A percentile compares a stretch with the other conserved stretches of the same genome.
Evolutionary conservation across 2,888 invertebrate genomes (phyloP).

Genomic region (Andrena fulva): DNA sequence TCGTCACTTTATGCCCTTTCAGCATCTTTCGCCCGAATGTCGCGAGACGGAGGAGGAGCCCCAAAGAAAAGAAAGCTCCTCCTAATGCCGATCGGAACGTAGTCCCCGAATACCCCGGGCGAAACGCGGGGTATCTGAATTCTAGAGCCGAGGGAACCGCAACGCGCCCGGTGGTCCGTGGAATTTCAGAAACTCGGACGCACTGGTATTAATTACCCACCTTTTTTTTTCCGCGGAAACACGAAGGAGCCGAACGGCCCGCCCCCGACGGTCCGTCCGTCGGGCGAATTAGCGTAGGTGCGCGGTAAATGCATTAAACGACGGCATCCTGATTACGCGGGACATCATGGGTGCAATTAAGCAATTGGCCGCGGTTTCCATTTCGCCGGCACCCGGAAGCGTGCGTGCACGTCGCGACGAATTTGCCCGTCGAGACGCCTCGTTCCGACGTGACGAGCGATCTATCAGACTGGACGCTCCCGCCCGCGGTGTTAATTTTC

Average conservation of each 20-base stretch:
- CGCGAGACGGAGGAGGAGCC: slow-evolving; percentile 33
- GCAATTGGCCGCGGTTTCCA: slow-evolving; percentile 82
- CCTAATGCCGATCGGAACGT: slow-evolving; percentile 41
- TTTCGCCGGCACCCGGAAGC: slow-evolving; percentile 78
- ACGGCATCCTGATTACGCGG: slow-evolving; percentile 83
- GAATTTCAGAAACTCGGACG: neutral
- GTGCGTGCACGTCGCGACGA: slow-evolving; percentile 52
- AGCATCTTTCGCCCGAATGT: neutral
- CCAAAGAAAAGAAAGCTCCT: slow-evolving; percentile 18
- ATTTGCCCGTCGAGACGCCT: slow-evolving; percentile 53
- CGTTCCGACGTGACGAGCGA: slow-evolving; percentile 39
- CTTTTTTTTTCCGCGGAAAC: neutral
- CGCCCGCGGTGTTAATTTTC: slow-evolving; percentile 38
- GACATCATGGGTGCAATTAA: slow-evolving; percentile 78
- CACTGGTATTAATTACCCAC: neutral
- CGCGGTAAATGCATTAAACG: slow-evolving; percentile 80
- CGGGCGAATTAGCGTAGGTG: slow-evolving; percentile 80
- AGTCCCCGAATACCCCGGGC: slow-evolving; percentile 26
- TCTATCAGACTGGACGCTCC: slow-evolving; percentile 42
- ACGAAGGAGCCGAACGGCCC: neutral
- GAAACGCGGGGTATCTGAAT: slow-evolving; percentile 18
- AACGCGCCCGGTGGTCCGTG: too few relatives aligned
- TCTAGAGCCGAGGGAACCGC: neutral
- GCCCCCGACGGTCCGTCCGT: neutral
- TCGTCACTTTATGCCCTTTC: slow-evolving; percentile 40